Base-by-base conservation (phyloP, 23 tunicate species). In the Clavelina lepadiformis region DNA sequence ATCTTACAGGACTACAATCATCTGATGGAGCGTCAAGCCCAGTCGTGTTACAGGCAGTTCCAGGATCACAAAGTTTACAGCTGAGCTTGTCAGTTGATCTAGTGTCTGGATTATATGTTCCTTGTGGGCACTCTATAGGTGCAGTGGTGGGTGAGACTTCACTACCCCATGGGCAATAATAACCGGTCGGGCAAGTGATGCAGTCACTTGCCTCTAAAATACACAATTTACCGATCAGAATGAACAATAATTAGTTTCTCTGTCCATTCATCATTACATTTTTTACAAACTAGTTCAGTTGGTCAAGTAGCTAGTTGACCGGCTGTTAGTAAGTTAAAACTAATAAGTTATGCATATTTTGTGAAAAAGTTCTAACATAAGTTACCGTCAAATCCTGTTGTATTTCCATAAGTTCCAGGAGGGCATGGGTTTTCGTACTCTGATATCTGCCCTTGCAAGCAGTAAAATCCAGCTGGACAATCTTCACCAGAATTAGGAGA, bases 91-190 rank as follows among this genome's bases (percentile, higher is more conserved):
- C 97, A 3, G 80, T 32, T 1, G 79, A 37, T 7, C 71, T 57
- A 7, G 36, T 60, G 19, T 50, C 46, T 18, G 82, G 82, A 69
- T 89, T 89, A 80, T 89, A 89, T 3, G 83, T 81, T 2, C 97
- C 97, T 20, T 47, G 52, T 6, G 89, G 97, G 35, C 97, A 89
- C 4, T 28, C 29, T 15, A 69, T 13, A 5, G 89, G 79, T 6
- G 71, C 68, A 5, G 47, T 76, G 2, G 97, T 66, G 13, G 97
- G 94, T n/a, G 52, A 38, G 33, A 30, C 44, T 32, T 51, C 68
- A 47, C 78, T 77, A 21, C 98, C 98, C 55, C 58, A 79, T 24
- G 98, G 98, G 63, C 98, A 93, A 52, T 78, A 85, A 36, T 55
- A 33, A 23, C 98, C 98, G 27, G 30, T 73, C 0, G 94, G 71